Base-by-base conservation (phyloP, 2,888 invertebrate species). In the Penaeus monodon region DNA sequence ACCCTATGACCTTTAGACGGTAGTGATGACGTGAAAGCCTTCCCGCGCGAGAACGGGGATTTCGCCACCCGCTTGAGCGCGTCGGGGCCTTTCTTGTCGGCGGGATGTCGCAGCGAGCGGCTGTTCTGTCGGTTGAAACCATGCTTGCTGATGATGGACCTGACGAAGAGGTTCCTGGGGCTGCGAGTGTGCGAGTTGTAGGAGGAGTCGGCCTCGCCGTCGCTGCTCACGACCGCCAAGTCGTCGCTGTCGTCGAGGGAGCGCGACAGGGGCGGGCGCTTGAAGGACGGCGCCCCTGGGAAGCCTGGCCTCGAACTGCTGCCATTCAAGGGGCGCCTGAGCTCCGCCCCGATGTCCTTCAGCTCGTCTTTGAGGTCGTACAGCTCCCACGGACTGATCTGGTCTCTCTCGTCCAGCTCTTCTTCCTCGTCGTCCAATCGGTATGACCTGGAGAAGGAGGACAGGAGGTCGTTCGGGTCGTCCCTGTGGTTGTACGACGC, bases 361-460 rank as follows among this genome's bases (percentile, higher is more conserved):
- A 88, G 77, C 44, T 88, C 84, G 76, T 88, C 84, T 63, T 84
- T 88, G 29, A 88, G 84, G 38, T 88, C 88, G 63, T 88, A 88
- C 29, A 88, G 20, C 49, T 88, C 88, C 88, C 88, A 88, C 12
- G 88, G 88, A 70, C 49, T 84, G 57, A 88, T 88, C 7, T 65
- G 66, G 27, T 76, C 76, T 7, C 38, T 66, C 38, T 84, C 76
- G n/a, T 76, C 76, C 33, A 66, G 74, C 57, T 73, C 76, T 33
- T 76, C 84, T 1, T 84, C 84, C 65, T 88, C 88, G 33, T 84
- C 84, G 63, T 82, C 83, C 1, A 63, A 8, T 17, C 73, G 84
- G 44, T 63, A 74, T 20, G 70, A 70, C 76, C 57, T 74, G 49
- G 65, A 73, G 70, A 66, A 38, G 63, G 70, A 49, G 63, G 87